phyloP scores from a whole-genome alignment of 2,888 invertebrate genomes.

The Aporophyla lueneburgensis region DNA sequence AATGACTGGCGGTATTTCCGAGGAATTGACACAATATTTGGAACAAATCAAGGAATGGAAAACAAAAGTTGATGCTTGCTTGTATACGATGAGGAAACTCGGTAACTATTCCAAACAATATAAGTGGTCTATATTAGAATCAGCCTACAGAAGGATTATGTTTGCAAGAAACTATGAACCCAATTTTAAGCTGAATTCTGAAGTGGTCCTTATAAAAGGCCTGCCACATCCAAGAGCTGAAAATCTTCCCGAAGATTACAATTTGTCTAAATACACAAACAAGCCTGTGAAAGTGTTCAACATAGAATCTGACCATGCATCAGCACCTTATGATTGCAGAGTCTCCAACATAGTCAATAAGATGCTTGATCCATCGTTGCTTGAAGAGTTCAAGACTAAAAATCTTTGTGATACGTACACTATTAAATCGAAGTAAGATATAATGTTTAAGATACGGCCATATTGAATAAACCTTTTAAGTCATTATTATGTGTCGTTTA shows the following conservation, averaged over 20 bases:
- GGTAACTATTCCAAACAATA: constrained; percentile 71
- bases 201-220: constrained; percentile 76
- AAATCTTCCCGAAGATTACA: constrained; percentile 72
- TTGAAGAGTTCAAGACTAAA: constrained; percentile 71
- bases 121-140: constrained; percentile 66
- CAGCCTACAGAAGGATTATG: constrained; percentile 70
- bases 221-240: constrained; percentile 63
- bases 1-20: constrained; percentile 62
- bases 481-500: not conserved
- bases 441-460: constrained; percentile 50
- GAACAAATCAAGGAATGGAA: constrained; percentile 64
- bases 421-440: constrained; percentile 25
- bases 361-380: constrained; percentile 64
- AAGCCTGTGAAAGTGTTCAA: constrained; percentile 72
- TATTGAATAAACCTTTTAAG: constrained; percentile 33
- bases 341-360: constrained; percentile 77
- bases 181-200: constrained; percentile 71
- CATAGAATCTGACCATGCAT: constrained; percentile 69
- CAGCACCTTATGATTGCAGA: constrained; percentile 70
- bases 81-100: constrained; percentile 60
- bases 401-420: constrained; percentile 72
- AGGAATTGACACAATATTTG: constrained; percentile 62
- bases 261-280: constrained; percentile 73
- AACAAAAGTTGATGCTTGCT: constrained; percentile 67
- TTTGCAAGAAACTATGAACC: constrained; percentile 73